These are phyloP conservation scores for Hemichromis elongatus DNA, from an alignment of 2,113 vertebrate species.

Conservation along the genomic window DNA sequence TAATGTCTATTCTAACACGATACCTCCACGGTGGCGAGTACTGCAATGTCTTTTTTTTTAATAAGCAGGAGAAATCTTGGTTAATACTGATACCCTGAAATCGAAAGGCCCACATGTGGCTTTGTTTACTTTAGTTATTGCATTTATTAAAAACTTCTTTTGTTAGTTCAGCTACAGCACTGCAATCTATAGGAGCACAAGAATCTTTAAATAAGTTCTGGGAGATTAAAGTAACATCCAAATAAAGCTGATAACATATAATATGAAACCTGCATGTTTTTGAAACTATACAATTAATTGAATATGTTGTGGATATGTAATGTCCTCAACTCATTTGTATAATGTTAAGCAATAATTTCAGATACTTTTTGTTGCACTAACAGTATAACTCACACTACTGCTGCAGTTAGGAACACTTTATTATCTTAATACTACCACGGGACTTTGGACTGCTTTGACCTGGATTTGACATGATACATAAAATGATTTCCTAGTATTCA, in stretches of 20 bases:
- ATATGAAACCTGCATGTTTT: neutral
- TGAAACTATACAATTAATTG: neutral
- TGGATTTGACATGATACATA: neutral
- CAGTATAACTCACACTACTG: neutral
- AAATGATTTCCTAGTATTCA: neutral
- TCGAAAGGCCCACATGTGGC: neutral
- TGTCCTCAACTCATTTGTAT: neutral
- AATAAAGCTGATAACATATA: neutral
- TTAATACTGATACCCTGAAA: neutral
- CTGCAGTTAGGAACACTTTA: neutral
- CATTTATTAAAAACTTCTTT: neutral
- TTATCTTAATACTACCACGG: neutral
- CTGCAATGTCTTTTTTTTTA: neutral
- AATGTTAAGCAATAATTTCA: neutral
- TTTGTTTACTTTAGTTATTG: neutral
- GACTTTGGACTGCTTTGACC: neutral
- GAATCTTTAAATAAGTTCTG: neutral
- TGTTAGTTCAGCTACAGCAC: neutral
- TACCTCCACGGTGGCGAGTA: neutral
- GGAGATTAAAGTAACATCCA: neutral
- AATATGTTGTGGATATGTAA: neutral
- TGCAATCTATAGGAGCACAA: conserved; percentile 24
- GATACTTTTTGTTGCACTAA: neutral
- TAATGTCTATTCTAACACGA: neutral
- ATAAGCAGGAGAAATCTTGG: neutral